Evolutionary conservation across 2,113 vertebrate genomes (phyloP).

Genomic region (Alectura lathami): DNA sequence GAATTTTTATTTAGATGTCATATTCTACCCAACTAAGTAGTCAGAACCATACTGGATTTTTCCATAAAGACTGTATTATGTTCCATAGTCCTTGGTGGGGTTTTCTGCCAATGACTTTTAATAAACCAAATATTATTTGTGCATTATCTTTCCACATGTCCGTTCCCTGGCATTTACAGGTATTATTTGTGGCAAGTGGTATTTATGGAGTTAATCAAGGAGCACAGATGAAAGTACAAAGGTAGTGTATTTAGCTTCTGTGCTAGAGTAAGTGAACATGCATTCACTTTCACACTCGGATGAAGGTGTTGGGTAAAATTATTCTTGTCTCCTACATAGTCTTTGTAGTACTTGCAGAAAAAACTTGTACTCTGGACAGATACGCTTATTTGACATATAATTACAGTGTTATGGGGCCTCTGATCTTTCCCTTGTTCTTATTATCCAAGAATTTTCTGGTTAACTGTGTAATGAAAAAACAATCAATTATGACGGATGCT

Average conservation of each 20-base stretch:
- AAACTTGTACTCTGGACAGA: not conserved
- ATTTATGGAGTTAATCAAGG: not conserved
- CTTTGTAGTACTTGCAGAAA: not conserved
- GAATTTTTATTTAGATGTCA: not conserved
- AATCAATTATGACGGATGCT: not conserved
- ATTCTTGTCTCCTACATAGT: not conserved
- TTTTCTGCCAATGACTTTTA: not conserved
- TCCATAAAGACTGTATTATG: not conserved
- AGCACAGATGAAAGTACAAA: not conserved
- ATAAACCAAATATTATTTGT: not conserved
- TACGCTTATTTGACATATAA: not conserved
- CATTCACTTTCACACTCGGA: not conserved
- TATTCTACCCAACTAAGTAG: not conserved
- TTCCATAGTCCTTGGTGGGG: not conserved
- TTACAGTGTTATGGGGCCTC: not conserved
- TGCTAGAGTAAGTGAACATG: not conserved
- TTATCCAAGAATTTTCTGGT: not conserved
- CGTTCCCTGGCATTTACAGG: not conserved
- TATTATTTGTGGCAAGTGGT: not conserved
- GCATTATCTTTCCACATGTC: not conserved
- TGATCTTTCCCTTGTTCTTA: not conserved
- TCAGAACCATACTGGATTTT: not conserved
- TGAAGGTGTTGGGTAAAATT: not conserved
- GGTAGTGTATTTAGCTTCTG: not conserved
- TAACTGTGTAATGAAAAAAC: not conserved